These are phyloP conservation scores for Chinchilla lanigera DNA, from an alignment of 2,113 vertebrate genomes.

Conservation along the genomic window DNA sequence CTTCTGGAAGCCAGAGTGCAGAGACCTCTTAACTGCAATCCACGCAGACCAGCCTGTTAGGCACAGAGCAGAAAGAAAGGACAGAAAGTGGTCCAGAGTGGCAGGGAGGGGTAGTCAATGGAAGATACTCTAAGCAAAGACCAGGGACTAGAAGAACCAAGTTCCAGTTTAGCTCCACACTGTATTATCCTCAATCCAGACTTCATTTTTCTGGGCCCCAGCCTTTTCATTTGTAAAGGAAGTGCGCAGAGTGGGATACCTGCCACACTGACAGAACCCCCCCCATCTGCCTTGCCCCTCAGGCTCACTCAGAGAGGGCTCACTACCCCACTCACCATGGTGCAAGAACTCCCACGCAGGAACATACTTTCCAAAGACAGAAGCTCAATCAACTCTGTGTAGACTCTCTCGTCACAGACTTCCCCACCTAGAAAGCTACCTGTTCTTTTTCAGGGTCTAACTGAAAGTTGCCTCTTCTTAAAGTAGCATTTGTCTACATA, in stretches of 20 bases:
- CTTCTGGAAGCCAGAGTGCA: not conserved
- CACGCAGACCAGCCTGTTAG: not conserved
- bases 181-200: not conserved
- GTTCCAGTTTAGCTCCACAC: not conserved
- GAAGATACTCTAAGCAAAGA: not conserved
- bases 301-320: not conserved
- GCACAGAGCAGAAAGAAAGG: not conserved
- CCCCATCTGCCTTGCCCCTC: not conserved
- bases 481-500: not conserved
- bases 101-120: not conserved
- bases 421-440: not conserved
- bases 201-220: not conserved
- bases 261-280: accelerated
- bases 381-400: not conserved
- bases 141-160: not conserved
- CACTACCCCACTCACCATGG: not conserved
- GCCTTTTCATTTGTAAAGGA: not conserved
- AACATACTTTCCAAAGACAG: accelerated
- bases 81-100: not conserved
- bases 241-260: accelerated
- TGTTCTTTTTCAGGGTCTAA: not conserved
- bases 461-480: not conserved
- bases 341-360: accelerated
- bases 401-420: not conserved
- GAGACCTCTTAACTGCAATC: not conserved